Percentiles rank a stretch among this genome's conserved stretches.
Conservation (phyloP, 2,888 invertebrate species). For the Papilio gigon region DNA sequence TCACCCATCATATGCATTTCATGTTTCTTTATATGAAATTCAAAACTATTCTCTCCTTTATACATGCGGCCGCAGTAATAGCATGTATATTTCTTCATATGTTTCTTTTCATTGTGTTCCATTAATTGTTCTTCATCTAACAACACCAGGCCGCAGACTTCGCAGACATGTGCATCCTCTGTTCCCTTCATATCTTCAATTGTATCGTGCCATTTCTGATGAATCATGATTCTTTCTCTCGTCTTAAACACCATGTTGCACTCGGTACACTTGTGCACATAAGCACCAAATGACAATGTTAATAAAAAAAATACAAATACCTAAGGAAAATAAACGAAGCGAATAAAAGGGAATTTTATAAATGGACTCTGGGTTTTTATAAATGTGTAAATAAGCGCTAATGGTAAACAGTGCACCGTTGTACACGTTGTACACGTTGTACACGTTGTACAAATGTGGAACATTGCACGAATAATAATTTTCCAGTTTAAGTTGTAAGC, state of each 20-base stretch:
- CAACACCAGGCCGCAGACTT: conserved; percentile 63
- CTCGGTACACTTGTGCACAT: conserved; percentile 59
- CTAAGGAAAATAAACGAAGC: background rate
- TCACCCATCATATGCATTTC: conserved; percentile 54
- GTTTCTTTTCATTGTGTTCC: conserved; percentile 61
- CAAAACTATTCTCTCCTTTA: conserved; percentile 63
- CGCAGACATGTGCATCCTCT: conserved; percentile 62
- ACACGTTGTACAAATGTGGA: conserved; percentile 4
- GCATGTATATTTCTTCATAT: conserved; percentile 68
- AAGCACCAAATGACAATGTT: no score
- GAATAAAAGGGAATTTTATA: background rate
- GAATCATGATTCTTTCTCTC: conserved; percentile 61
- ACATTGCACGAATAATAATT: conserved; percentile 26
- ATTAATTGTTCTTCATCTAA: conserved; percentile 53
- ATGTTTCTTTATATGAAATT: conserved; percentile 71
- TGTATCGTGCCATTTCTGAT: conserved; percentile 63
- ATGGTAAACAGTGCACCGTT: background rate
- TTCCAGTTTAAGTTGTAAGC: conserved; percentile 31
- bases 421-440: no score
- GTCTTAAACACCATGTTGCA: conserved; percentile 67
- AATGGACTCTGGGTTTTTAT: background rate
- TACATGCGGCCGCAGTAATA: conserved; percentile 73
- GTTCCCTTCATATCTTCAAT: conserved; percentile 42
- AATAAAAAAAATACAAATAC: background rate
- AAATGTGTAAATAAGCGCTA: conserved; percentile 1